Base-by-base conservation (phyloP, 2,888 invertebrate species). In the Ormyrus thymus region DNA sequence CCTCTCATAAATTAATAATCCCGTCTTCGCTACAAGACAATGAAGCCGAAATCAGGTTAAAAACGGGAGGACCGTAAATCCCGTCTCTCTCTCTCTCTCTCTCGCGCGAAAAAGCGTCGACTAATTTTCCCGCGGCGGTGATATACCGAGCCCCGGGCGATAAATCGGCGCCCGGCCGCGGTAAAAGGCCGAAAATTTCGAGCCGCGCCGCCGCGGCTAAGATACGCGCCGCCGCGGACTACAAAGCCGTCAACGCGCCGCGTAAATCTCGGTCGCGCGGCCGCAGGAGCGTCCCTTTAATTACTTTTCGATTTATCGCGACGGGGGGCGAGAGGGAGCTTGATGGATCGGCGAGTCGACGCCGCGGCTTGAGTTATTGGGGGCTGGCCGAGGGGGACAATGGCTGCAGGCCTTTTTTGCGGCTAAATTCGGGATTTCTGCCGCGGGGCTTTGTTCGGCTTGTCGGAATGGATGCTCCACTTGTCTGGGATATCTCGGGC, bases 191-290 rank as follows among this genome's bases (percentile, higher is more conserved):
- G 76, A 77, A 77, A 77, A 74, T 71, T 77, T 75, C 43, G 64
- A 53, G 46, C 50, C 46, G 84, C 66, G 64, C 81, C 66, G 80
- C 72, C 76, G 15, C 55, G 64, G 70, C 74, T 82, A 84, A 85
- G 82, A 84, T 83, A 84, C 81, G 84, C 83, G 15, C 59, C 83
- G 83, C 80, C 84, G 83, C 74, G 82, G 82, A 84, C 85, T 84
- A 87, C 86, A 87, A 88, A 87, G 85, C 86, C 85, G 85, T 86
- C 85, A 84, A 84, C 85, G 84, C 76, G 76, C 58, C 70, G 69
- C 85, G 84, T 87, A 87, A 87, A 87, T 87, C 86, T 86, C 81
- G 65, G 75, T 29, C 29, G 1, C 29, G 29, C 29, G 29, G 2
- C 29, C 29, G 43, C 73, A 46, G 66, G 79, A 71, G 69, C 46